phyloP scores from a whole-genome alignment of 2,888 invertebrate genomes.

The Xanthia togata region DNA sequence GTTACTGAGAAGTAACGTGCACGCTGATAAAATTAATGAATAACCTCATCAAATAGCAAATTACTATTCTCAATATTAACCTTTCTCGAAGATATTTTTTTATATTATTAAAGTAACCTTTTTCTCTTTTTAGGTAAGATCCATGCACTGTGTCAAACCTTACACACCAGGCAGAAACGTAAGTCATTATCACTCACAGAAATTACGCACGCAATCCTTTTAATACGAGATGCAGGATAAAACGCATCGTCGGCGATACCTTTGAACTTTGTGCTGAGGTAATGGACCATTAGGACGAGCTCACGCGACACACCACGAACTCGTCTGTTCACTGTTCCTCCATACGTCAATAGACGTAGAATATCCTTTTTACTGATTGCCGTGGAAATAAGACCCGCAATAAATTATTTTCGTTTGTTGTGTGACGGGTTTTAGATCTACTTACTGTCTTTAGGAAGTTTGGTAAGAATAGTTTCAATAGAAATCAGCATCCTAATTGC shows the following conservation, averaged over 20 bases:
- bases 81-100: background rate
- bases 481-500: too few species aligned
- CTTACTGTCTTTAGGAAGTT: too few species aligned
- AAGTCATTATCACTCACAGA: constrained; percentile 7
- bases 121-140: constrained; percentile 47
- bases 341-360: constrained; percentile 36
- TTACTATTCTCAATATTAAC: background rate
- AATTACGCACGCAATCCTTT: constrained; percentile 37
- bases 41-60: too few species aligned
- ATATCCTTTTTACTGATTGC: constrained; percentile 43
- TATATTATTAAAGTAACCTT: background rate
- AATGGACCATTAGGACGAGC: constrained; percentile 69
- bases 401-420: background rate
- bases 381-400: constrained; percentile 21
- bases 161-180: background rate
- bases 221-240: constrained; percentile 46
- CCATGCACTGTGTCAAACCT: too few species aligned
- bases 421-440: background rate
- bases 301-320: constrained; percentile 29
- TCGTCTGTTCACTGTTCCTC: background rate
- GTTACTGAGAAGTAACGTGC: too few species aligned
- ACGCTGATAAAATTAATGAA: background rate
- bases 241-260: constrained; percentile 41
- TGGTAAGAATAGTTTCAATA: too few species aligned
- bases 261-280: constrained; percentile 60